Conservation (phyloP, 92 coral and sea anemone genomes). For the Phenganax subtilis region DNA sequence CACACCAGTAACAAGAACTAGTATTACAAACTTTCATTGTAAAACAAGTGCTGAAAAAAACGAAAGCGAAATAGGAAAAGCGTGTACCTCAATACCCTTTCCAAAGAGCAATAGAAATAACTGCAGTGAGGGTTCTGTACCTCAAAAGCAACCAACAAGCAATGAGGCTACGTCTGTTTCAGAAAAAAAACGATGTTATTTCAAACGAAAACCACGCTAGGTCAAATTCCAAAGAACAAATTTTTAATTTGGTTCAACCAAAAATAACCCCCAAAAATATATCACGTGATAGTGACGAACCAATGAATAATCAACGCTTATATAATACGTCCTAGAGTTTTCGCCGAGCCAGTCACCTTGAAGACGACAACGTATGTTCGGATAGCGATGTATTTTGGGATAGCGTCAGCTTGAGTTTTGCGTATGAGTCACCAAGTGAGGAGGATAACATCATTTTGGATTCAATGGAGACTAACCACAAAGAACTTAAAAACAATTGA, state of each 20-base stretch:
- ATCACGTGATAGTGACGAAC: not conserved
- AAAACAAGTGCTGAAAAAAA: not conserved
- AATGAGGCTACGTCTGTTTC: not conserved
- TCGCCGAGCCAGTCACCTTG: slow-evolving; percentile 26
- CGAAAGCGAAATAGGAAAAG: not conserved
- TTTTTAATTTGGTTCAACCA: not conserved
- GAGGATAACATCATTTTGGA: not conserved
- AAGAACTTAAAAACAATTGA: too few relatives aligned
- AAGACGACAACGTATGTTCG: not conserved
- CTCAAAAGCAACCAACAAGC: not conserved
- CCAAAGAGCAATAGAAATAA: not conserved
- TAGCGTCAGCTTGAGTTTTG: slow-evolving; percentile 34
- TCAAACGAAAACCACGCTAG: not conserved
- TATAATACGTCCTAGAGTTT: not conserved
- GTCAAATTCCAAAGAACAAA: not conserved
- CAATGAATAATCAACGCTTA: not conserved
- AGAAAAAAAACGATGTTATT: not conserved
- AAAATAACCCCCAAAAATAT: not conserved
- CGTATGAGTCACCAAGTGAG: slow-evolving; percentile 36
- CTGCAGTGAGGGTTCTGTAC: not conserved
- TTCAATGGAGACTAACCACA: not conserved
- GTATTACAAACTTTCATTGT: not conserved
- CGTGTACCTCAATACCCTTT: not conserved
- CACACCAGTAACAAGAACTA: not conserved
- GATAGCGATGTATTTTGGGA: slow-evolving; percentile 26